Evolutionary conservation across 2,888 invertebrate genomes (phyloP).

Genomic region (Geotrupes spiniger): DNA sequence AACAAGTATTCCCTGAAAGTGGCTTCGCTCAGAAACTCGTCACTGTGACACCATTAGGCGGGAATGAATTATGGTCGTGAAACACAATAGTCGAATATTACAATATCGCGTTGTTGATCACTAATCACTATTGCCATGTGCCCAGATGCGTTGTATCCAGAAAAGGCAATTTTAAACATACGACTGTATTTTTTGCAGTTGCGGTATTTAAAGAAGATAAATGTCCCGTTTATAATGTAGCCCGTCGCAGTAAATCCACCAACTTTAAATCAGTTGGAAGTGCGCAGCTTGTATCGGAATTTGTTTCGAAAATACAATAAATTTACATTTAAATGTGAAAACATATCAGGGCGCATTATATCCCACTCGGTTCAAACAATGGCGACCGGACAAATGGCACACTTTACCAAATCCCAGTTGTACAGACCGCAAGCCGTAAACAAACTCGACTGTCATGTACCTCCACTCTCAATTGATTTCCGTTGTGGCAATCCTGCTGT

Average conservation of each 20-base stretch:
- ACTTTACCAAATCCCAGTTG: conserved; percentile 4
- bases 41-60: no score
- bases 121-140: no score
- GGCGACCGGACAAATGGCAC: conserved; percentile 6
- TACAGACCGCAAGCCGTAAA: conserved; percentile 25
- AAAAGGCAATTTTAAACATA: no score
- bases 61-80: no score
- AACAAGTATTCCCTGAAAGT: no score
- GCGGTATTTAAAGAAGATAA: conserved; percentile 8
- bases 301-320: conserved; percentile 1
- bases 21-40: no score
- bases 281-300: conserved; percentile 5
- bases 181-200: no score
- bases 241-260: neutral
- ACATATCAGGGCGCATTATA: conserved; percentile 6
- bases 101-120: no score
- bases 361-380: conserved; percentile 1
- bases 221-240: conserved; percentile 5
- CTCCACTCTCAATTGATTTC: conserved; percentile 36
- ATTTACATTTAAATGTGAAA: conserved; percentile 6
- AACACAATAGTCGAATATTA: no score
- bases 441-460: conserved; percentile 34
- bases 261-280: conserved; percentile 8
- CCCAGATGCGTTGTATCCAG: no score
- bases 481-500: conserved; percentile 31